phyloP scores from a whole-genome alignment of 2,797 vertebrate species.

The Ceryle rudis region DNA sequence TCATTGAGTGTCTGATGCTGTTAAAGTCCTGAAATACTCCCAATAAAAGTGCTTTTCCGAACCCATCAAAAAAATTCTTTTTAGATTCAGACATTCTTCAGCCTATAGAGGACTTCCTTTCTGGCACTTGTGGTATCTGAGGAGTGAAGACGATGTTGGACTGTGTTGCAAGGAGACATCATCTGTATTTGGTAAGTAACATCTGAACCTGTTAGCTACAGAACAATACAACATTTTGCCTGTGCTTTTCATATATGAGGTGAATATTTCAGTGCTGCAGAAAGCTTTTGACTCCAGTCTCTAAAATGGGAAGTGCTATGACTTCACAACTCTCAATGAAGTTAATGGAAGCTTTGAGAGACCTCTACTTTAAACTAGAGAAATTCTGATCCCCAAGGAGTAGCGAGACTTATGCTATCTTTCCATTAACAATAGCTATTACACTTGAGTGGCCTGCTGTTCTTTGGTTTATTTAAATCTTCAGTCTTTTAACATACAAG shows the following conservation, averaged over 20 bases:
- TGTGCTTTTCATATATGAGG: background rate
- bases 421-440: background rate
- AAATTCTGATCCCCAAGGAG: background rate
- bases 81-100: background rate
- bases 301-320: background rate
- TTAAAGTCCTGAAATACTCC: background rate
- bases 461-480: background rate
- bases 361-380: background rate
- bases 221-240: background rate
- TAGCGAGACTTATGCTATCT: background rate
- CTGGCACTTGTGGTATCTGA: background rate
- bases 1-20: background rate
- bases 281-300: background rate
- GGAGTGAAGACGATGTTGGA: background rate
- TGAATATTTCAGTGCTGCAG: background rate
- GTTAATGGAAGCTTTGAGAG: background rate
- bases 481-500: constrained; percentile 24
- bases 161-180: background rate
- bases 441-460: background rate
- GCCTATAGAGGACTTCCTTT: background rate
- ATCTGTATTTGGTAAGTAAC: background rate
- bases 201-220: background rate
- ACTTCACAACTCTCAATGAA: background rate
- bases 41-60: background rate
- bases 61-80: background rate